Percentiles rank a stretch among this genome's conserved stretches.
phyloP scores from a whole-genome alignment of 2,888 invertebrate species.

The Rhagophthalmus giganteus region DNA sequence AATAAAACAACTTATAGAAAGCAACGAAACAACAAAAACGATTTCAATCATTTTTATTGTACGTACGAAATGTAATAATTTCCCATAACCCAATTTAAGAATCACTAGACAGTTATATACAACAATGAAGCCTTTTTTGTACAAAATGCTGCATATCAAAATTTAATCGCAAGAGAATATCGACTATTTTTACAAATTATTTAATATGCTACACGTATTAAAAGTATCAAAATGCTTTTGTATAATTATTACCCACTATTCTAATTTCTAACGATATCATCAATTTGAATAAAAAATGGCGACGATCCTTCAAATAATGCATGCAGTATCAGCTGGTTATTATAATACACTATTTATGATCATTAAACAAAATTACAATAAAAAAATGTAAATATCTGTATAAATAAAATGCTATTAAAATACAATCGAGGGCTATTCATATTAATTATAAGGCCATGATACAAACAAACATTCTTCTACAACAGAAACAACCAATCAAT shows the following conservation, averaged over 20 bases:
- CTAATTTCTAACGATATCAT: slow-evolving; percentile 6
- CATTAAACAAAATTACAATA: slow-evolving; percentile 11
- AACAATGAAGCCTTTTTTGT: slow-evolving; percentile 35
- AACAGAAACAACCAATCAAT: not conserved
- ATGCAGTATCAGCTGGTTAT: slow-evolving; percentile 2
- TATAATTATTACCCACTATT: slow-evolving; percentile 7
- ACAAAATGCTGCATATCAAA: slow-evolving; percentile 25
- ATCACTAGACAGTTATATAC: slow-evolving; percentile 36
- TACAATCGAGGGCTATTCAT: slow-evolving; percentile 23
- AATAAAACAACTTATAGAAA: not conserved
- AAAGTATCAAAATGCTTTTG: slow-evolving; percentile 28
- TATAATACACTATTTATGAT: not conserved
- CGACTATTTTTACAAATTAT: slow-evolving; percentile 13
- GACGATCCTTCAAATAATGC: not conserved
- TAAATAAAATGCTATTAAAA: slow-evolving; percentile 30
- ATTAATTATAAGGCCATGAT: slow-evolving; percentile 26
- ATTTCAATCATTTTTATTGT: slow-evolving; percentile 12
- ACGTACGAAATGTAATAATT: slow-evolving; percentile 23
- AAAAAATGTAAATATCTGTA: slow-evolving; percentile 24
- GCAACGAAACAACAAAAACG: not conserved
- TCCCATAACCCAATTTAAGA: slow-evolving; percentile 39
- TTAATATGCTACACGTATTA: slow-evolving; percentile 28
- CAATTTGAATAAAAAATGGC: slow-evolving; percentile 11
- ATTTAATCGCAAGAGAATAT: slow-evolving; percentile 13
- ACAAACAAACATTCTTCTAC: slow-evolving; percentile 27